Conservation (phyloP, 2,888 invertebrate genomes). For the Onchidella celtica region DNA sequence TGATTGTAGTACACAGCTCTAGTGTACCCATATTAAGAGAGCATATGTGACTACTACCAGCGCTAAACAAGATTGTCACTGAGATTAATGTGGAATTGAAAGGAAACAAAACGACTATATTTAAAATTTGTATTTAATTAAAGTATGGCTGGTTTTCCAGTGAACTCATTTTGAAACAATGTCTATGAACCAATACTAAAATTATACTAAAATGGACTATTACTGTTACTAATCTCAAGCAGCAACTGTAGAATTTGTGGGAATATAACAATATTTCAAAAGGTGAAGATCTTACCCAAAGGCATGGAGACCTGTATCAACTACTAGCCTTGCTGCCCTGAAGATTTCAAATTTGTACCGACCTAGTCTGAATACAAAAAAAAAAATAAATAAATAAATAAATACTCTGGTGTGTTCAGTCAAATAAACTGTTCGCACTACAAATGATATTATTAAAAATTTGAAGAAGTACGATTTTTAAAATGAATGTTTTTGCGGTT, state of each 20-base stretch:
- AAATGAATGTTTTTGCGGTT: background rate
- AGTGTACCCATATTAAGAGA: no score
- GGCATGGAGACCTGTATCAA: slow-evolving; percentile 80
- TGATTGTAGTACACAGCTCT: no score
- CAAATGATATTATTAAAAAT: background rate
- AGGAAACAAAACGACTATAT: no score
- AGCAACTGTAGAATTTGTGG: no score
- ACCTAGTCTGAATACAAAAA: slow-evolving; percentile 64
- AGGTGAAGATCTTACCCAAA: slow-evolving; percentile 70
- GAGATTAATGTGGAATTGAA: no score
- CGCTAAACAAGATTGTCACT: no score
- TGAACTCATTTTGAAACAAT: no score
- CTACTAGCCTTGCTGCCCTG: slow-evolving; percentile 78
- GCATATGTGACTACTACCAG: no score
- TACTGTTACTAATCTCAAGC: background rate
- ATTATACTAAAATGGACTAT: background rate
- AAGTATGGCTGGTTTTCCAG: no score
- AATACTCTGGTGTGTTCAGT: background rate
- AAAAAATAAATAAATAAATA: background rate
- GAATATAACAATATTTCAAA: no score
- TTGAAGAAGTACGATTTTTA: background rate
- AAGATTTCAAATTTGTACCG: slow-evolving; percentile 75
- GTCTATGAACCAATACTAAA: background rate
- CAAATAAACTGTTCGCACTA: no score
- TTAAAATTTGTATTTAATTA: no score